Conservation (phyloP, 2,113 vertebrate genomes). For the Centropus unirufus region DNA sequence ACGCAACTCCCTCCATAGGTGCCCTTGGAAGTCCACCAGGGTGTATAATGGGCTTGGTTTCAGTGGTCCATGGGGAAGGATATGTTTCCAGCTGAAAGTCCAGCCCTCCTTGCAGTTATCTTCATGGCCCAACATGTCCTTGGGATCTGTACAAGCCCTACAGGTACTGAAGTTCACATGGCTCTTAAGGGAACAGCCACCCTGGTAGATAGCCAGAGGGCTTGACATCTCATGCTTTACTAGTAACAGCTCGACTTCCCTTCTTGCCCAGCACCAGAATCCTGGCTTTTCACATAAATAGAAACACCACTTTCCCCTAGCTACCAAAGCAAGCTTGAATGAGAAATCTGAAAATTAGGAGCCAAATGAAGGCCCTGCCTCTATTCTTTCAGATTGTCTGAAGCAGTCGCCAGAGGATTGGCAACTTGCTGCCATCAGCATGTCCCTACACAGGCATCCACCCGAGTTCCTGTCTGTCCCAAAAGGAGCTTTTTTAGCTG, state of each 20-base stretch:
- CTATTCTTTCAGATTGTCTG: background rate
- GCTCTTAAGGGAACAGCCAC: background rate
- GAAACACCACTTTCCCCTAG: background rate
- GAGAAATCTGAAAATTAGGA: background rate
- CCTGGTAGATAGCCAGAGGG: background rate
- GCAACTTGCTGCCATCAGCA: background rate
- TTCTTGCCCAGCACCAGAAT: background rate
- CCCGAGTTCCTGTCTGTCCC: background rate
- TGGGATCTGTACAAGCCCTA: background rate
- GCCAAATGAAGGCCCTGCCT: background rate
- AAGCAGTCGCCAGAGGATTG: background rate
- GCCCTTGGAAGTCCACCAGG: background rate
- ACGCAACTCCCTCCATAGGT: background rate
- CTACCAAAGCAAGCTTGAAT: background rate
- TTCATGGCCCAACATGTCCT: background rate
- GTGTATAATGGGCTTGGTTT: background rate
- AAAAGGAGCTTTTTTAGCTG: background rate
- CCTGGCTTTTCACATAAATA: background rate
- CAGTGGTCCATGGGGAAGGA: background rate
- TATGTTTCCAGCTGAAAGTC: background rate
- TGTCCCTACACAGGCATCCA: background rate
- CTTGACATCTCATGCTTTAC: background rate
- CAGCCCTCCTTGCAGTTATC: background rate
- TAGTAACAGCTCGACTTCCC: background rate
- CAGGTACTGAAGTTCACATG: background rate